Conservation (phyloP, 2,888 invertebrate species). For the Chydorus sphaericus region DNA sequence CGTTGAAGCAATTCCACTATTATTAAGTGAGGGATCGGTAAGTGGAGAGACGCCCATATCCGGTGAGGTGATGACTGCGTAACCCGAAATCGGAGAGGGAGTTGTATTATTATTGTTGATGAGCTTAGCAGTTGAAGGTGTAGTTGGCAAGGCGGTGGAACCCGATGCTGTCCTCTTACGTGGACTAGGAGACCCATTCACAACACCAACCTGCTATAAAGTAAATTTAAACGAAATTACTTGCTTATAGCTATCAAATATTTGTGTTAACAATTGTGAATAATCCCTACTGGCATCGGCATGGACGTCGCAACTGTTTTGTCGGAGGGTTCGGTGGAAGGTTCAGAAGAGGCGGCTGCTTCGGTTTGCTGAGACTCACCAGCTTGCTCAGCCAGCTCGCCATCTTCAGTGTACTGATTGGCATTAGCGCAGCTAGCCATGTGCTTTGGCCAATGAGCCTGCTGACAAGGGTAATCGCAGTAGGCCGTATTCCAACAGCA, state of each 20-base stretch:
- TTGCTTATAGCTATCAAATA: background rate
- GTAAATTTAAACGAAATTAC: background rate
- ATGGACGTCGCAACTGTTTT: background rate
- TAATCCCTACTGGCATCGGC: background rate
- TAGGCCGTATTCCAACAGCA: constrained; percentile 96
- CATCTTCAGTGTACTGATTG: constrained; percentile 5
- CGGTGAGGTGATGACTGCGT: constrained; percentile 3
- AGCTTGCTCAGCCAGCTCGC: background rate
- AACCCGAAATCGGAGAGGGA: background rate
- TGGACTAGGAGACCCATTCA: constrained; percentile 5
- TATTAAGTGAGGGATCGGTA: too few species aligned
- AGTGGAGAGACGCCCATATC: constrained; percentile 1
- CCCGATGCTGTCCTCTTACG: background rate
- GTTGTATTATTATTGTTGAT: background rate
- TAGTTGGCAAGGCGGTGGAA: background rate
- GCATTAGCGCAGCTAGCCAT: constrained; percentile 39
- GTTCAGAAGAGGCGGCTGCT: background rate
- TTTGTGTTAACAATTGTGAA: too few species aligned
- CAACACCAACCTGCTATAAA: background rate
- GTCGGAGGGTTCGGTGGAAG: background rate
- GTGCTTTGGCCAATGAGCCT: constrained; percentile 69
- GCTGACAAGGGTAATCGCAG: constrained; percentile 77
- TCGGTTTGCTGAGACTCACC: background rate
- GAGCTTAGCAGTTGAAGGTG: background rate
- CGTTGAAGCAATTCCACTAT: too few species aligned